Evolutionary conservation across 2,888 invertebrate genomes (phyloP), one percentile per base, ranked within the genome.

Genomic region (Drosophila percnosoma): DNA sequence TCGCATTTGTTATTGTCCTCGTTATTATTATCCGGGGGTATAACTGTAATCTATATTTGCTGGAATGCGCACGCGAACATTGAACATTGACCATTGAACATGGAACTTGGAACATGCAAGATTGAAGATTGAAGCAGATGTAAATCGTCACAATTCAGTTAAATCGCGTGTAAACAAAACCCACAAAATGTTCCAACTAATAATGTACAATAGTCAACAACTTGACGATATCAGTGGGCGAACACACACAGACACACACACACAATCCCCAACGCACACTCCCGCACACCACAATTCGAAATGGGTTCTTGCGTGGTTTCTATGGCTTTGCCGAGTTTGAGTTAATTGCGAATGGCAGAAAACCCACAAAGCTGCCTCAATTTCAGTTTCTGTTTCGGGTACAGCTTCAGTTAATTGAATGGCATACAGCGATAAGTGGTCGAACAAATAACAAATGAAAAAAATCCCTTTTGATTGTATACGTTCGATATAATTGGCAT

Each of bases 51-150:
- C 83, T 71, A 42, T 77, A 72, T 45, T 45, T 63, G 68, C 71
- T 61, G 74, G 75, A 77, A 42, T 24, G 45, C n/a, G 61, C 58
- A 65, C 64, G 68, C 78, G 63, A 55, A 13, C 13, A 34, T 34
- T 34, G 18, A 38, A 45, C 51, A 33, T 55, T 52, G 29, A 38
- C 34, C 49, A 62, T 83, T 68, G 75, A 68, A 82, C 42, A 40
- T 0, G 33, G 60, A 38, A 52, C 53, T 38, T 54, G 48, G 24
- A 49, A 34, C n/a, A 21, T 68, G 45, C 62, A 38, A 42, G 58
- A 65, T 84, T 71, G 76, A 72, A 85, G 70, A 65, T 84, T 71
- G 76, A 72, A 85, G 70, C 89, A 89, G 87, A 89, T 87, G 87
- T 87, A 87, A 89, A 89, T 89, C 81, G 83, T 63, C 68, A 73